Percentiles rank a stretch among this genome's conserved stretches.
Evolutionary conservation across 1,140 invertebrate species (phyloP).

Genomic region (Cyclargus thomasi): DNA sequence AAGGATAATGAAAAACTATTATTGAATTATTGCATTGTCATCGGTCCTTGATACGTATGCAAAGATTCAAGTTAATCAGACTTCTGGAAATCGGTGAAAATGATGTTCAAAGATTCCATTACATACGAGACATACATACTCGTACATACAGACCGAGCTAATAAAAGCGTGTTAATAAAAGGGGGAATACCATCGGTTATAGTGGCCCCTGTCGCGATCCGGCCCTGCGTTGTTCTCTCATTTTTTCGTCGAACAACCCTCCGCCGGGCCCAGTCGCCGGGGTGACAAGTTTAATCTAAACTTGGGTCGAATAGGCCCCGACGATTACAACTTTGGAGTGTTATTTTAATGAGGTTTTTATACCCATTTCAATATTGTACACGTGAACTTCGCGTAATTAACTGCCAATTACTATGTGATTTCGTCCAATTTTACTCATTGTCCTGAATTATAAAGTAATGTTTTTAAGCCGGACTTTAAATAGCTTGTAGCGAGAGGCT

Average conservation of each 20-base stretch:
- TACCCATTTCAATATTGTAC: constrained; percentile 48
- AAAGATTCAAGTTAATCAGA: no score
- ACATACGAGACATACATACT: no score
- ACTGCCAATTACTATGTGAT: constrained; percentile 18
- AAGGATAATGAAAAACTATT: no score
- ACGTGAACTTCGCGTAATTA: constrained; percentile 17
- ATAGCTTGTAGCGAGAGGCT: not conserved
- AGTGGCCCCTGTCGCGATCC: no score
- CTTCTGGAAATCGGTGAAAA: no score
- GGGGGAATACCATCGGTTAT: no score
- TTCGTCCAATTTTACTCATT: constrained; percentile 13
- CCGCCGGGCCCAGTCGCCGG: constrained; percentile 20
- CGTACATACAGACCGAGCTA: no score
- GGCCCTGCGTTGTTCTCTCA: no score
- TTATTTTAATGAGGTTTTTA: constrained; percentile 59
- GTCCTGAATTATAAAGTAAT: not conserved
- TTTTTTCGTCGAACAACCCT: constrained; percentile 37
- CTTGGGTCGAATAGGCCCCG: constrained; percentile 46
- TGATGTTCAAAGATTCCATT: no score
- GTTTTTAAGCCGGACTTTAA: not conserved
- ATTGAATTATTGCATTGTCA: no score
- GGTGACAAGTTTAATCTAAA: constrained; percentile 64
- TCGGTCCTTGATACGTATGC: no score
- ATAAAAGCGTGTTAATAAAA: no score
- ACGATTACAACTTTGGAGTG: constrained; percentile 57